Percentiles rank a stretch among this genome's conserved stretches.
Conservation (phyloP, 30 jellyfish, hydroid and myxozoan genomes). For the Aurelia sp. region DNA sequence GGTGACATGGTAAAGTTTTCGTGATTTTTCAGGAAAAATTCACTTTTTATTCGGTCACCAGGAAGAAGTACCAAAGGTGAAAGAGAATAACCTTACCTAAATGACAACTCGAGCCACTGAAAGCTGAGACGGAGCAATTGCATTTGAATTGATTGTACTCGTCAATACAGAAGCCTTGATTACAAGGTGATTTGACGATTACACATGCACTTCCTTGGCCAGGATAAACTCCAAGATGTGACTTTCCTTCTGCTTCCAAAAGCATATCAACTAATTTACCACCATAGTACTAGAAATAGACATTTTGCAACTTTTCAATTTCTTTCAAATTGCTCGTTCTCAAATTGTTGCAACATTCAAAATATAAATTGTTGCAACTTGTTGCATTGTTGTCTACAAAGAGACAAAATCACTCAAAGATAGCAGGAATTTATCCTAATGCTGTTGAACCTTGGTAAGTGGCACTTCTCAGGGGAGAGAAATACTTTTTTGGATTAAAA, state of each 20-base stretch:
- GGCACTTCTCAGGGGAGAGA: no score
- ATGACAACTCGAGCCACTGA: constrained; percentile 84
- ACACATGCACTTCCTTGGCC: constrained; percentile 99
- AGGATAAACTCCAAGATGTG: constrained; percentile 92
- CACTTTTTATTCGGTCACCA: no score
- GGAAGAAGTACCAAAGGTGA: neutral
- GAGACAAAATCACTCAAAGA: no score
- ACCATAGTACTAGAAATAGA: constrained; percentile 76
- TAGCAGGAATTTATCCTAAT: no score
- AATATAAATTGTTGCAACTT: no score
- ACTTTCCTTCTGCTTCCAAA: constrained; percentile 73
- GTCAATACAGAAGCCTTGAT: constrained; percentile 95
- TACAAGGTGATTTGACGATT: constrained; percentile 88
- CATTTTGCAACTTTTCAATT: neutral
- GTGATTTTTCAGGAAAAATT: no score
- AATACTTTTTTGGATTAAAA: neutral
- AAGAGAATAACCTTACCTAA: constrained; percentile 54
- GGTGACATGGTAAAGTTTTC: no score
- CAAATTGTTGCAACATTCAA: no score
- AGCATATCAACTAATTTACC: constrained; percentile 93
- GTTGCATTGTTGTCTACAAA: no score
- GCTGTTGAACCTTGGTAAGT: no score
- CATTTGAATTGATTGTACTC: constrained; percentile 86
- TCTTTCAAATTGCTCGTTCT: no score
- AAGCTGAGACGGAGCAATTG: constrained; percentile 95